Evolutionary conservation across 2,888 invertebrate genomes (phyloP).

Genomic region (Heliconius hortense): DNA sequence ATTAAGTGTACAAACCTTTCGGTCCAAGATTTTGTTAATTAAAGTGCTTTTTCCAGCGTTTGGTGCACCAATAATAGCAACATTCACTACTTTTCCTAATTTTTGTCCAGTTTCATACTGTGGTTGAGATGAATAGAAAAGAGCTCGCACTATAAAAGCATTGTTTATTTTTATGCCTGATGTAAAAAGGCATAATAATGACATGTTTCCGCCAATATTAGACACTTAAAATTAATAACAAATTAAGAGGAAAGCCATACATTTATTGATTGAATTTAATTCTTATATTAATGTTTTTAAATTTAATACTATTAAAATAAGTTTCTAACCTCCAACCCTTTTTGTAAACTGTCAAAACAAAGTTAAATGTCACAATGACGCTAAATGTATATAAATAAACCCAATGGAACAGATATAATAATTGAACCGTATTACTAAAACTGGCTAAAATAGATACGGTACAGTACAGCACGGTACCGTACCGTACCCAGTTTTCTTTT

Average conservation of each 20-base stretch:
- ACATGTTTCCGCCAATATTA: conserved; percentile 10
- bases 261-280: background rate
- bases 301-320: background rate
- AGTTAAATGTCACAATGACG: background rate
- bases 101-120: conserved; percentile 53
- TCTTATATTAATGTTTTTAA: background rate
- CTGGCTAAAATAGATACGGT: background rate
- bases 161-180: conserved; percentile 23
- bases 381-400: background rate
- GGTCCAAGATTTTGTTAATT: conserved; percentile 91
- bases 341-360: conserved; percentile 4
- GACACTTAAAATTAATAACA: background rate
- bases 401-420: no score
- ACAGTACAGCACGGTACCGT: no score
- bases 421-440: background rate
- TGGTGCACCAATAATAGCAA: conserved; percentile 95
- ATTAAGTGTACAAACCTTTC: conserved; percentile 82
- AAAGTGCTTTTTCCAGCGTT: conserved; percentile 98
- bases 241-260: background rate
- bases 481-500: background rate
- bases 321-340: background rate
- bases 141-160: conserved; percentile 44
- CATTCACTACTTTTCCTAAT: conserved; percentile 80
- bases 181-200: conserved; percentile 28
- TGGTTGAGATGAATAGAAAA: conserved; percentile 65